Conservation (phyloP, 2,113 vertebrate species). For the Capra hircus region DNA sequence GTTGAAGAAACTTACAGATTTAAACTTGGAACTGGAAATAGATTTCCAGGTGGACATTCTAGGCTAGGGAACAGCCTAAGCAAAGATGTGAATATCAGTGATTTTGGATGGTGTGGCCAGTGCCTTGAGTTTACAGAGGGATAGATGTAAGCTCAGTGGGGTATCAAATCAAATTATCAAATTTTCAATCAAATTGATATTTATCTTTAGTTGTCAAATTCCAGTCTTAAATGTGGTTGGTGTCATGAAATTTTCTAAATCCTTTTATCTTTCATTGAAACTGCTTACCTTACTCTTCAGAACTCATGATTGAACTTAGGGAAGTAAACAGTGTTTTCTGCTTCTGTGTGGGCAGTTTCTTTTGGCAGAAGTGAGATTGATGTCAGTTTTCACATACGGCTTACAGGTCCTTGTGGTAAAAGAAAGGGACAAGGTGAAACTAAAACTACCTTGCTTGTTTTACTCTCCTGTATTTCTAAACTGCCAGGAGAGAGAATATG, state of each 20-base stretch:
- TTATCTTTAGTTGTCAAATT: constrained; percentile 1
- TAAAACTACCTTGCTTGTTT: constrained; percentile 9
- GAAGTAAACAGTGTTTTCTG: constrained; percentile 42
- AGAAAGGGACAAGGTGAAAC: constrained; percentile 11
- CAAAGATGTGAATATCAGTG: not conserved
- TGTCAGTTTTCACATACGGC: constrained; percentile 37
- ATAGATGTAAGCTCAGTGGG: not conserved
- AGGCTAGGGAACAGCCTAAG: not conserved
- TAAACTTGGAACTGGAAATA: not conserved
- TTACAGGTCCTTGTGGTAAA: constrained; percentile 14
- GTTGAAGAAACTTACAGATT: not conserved
- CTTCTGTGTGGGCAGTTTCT: constrained; percentile 40
- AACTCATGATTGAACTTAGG: not conserved
- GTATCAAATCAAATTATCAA: not conserved
- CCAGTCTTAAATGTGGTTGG: not conserved
- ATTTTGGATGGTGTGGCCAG: not conserved
- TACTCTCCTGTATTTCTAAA: not conserved
- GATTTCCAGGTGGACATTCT: not conserved
- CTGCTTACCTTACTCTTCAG: not conserved
- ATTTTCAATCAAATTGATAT: not conserved
- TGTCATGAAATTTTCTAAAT: not conserved
- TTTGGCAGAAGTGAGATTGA: constrained; percentile 46
- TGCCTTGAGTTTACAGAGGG: not conserved
- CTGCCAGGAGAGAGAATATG: not conserved
- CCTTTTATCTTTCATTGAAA: not conserved